These are phyloP conservation scores for Ancistrus triradiatus DNA, from an alignment of 2,113 vertebrate genomes.

Conservation along the genomic window DNA sequence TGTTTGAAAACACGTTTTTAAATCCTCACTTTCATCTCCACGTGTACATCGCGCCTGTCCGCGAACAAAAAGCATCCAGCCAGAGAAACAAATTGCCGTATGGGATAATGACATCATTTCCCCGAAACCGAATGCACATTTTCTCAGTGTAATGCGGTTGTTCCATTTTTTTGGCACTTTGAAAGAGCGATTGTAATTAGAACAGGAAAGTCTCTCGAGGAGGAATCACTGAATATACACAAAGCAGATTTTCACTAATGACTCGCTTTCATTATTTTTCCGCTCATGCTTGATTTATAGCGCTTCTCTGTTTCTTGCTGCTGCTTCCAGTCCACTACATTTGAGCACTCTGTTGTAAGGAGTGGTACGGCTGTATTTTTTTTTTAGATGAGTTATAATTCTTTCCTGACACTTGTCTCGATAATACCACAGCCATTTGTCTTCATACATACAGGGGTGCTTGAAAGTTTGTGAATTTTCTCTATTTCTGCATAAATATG, in stretches of 20 bases:
- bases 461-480: too few species aligned
- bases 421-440: too few species aligned
- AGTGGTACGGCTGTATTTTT: background rate
- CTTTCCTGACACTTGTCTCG: too few species aligned
- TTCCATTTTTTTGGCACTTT: background rate
- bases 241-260: conserved; percentile 6
- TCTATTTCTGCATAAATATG: too few species aligned
- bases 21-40: conserved; percentile 6
- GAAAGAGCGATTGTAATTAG: conserved; percentile 23
- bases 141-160: background rate
- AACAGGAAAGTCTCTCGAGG: background rate
- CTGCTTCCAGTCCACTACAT: background rate
- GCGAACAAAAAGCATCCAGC: background rate
- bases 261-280: conserved; percentile 17
- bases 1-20: background rate
- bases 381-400: background rate
- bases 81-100: background rate
- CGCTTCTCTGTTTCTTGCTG: background rate
- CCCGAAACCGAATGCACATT: background rate
- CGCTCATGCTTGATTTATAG: conserved; percentile 1
- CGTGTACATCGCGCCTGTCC: background rate
- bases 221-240: conserved; percentile 20
- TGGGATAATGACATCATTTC: background rate
- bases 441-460: too few species aligned
- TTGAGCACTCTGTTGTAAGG: background rate